Conservation (phyloP, 2,113 vertebrate species). For the Octodon degus region DNA sequence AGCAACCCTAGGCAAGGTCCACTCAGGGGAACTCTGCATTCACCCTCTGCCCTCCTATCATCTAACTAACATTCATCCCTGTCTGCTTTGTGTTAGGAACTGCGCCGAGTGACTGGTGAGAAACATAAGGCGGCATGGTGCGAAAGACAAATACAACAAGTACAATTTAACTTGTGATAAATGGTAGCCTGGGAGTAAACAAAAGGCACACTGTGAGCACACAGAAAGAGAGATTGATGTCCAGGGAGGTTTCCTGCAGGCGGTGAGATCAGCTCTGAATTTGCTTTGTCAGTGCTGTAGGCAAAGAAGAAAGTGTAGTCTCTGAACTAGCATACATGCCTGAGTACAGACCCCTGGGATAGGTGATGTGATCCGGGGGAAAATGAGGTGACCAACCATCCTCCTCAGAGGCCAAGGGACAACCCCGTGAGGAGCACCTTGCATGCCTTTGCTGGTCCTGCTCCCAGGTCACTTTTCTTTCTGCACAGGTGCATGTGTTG, state of each 20-base stretch:
- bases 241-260: neutral
- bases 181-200: neutral
- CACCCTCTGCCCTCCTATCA: neutral
- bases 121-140: neutral
- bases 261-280: neutral
- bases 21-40: neutral
- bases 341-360: neutral
- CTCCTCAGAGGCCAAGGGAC: neutral
- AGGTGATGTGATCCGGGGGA: neutral
- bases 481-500: neutral
- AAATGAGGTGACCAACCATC: neutral
- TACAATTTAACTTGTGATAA: neutral
- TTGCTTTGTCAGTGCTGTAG: neutral
- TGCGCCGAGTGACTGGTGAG: neutral
- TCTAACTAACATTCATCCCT: neutral
- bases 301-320: neutral
- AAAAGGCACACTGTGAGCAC: neutral
- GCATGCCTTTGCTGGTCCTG: neutral
- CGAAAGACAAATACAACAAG: neutral
- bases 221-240: neutral
- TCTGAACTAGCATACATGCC: rapidly evolving
- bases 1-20: neutral
- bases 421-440: neutral
- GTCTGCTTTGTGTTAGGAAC: neutral
- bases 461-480: neutral